Percentiles rank a stretch among this genome's conserved stretches.
Evolutionary conservation across 2,113 vertebrate species (phyloP).

Genomic region (Xerus inauris): DNA sequence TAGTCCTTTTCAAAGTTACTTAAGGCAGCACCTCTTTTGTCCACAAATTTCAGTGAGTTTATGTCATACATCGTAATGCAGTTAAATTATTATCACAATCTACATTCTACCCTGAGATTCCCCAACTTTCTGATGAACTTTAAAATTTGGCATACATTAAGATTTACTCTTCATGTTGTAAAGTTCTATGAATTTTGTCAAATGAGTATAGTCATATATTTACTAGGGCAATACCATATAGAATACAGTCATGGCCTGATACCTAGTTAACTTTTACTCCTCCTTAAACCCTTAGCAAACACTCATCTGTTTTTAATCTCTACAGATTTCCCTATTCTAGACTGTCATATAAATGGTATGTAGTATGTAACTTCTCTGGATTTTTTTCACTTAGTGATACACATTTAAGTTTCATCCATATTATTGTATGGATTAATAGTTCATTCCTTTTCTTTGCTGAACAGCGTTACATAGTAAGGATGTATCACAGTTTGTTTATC

Average conservation of each 20-base stretch:
- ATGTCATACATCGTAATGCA: no score
- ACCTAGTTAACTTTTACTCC: background rate
- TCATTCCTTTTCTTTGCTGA: background rate
- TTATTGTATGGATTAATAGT: background rate
- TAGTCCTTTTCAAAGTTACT: no score
- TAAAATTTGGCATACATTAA: background rate
- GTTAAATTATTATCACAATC: background rate
- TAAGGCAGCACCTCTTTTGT: no score
- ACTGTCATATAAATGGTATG: background rate
- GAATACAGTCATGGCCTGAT: background rate
- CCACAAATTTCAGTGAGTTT: no score
- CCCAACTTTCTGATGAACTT: background rate
- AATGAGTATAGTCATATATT: background rate
- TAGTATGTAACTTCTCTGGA: background rate
- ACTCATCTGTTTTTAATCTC: background rate
- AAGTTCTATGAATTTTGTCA: background rate
- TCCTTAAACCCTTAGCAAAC: background rate
- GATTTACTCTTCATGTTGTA: background rate
- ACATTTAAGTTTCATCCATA: background rate
- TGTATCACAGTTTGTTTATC: background rate
- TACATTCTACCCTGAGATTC: background rate
- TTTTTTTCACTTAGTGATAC: background rate
- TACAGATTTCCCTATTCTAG: background rate
- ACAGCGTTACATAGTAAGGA: background rate
- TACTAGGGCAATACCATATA: background rate